Evolutionary conservation across 2,113 vertebrate species (phyloP), one percentile per base, ranked within the genome.

Genomic region (Ia io): DNA sequence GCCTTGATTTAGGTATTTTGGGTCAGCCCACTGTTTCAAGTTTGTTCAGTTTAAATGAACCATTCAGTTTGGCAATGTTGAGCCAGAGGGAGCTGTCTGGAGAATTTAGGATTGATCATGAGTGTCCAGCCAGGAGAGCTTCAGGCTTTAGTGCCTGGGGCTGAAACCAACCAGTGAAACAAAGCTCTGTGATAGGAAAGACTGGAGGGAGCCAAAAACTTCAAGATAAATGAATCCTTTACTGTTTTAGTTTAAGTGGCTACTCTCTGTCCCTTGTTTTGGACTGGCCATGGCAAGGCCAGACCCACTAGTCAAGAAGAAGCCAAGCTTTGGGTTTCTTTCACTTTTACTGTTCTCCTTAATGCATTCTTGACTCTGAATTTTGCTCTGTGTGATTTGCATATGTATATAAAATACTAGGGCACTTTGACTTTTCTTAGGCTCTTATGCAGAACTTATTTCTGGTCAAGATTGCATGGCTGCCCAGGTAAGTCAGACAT

Each of bases 381-480:
- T 78, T 92, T 78, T 87, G 67, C 16, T 63, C 30, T 32, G 35
- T 87, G 22, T 93, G 49, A 78, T 78, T 89, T 96, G 73, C 9
- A n/a, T 86, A 28, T 87, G 93, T 92, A 61, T 74, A 61, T 84
- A 73, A 83, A 61, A 56, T 51, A 30, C 11, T 69, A 53, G 37
- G 53, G 4, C 1, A 23, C 42, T 44, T 16, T 87, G 76, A 85
- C 56, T 74, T 94, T 90, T 53, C n/a, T 69, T 88, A 82, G 28
- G 35, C 53, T 92, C 61, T 88, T 84, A 70, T 88, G 59, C 42
- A 37, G 65, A 69, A 61, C 61, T 79, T 63, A 84, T 93, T 84
- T 94, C 32, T 88, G 70, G 44, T 88, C 3, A 42, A 12, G 40
- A 65, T 44, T 76, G 42, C 11, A 14, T 79, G 77, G 42, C 30